A percentile compares a stretch with the other conserved stretches of the same genome.
Evolutionary conservation across 2,113 vertebrate genomes (phyloP).

Genomic region (Hystrix cristata): DNA sequence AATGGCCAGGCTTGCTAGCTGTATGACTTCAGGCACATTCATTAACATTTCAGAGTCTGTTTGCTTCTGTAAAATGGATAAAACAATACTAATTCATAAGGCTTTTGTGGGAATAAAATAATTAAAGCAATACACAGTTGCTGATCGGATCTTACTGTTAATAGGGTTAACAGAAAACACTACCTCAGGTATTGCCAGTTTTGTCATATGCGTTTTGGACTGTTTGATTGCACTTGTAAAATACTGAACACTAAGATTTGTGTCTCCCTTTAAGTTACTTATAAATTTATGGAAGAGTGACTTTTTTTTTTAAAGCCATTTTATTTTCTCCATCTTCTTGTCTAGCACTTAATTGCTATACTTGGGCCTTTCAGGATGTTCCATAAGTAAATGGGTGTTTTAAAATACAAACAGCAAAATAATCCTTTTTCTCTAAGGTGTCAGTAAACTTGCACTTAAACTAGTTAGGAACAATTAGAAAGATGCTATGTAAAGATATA

Average conservation of each 20-base stretch:
- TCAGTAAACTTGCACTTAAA: conserved; percentile 15
- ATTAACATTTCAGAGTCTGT: background rate
- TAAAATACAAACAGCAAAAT: background rate
- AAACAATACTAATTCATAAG: background rate
- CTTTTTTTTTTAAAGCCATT: background rate
- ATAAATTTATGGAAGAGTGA: background rate
- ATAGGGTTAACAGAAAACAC: background rate
- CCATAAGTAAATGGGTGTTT: background rate
- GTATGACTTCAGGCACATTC: background rate
- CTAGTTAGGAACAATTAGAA: background rate
- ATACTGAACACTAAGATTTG: background rate
- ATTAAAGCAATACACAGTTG: background rate
- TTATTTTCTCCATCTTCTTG: background rate
- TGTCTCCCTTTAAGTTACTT: conserved; percentile 4
- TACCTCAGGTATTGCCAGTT: conserved; percentile 23
- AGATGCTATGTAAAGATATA: background rate
- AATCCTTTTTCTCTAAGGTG: background rate
- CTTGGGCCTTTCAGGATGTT: background rate
- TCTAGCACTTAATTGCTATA: background rate
- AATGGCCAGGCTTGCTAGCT: background rate
- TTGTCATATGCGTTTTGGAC: conserved; percentile 2
- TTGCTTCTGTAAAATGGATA: conserved; percentile 9
- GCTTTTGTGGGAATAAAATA: background rate
- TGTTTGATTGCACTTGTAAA: conserved; percentile 33
- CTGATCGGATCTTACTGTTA: conserved; percentile 24